Evolutionary conservation across 2,113 vertebrate species (phyloP), one percentile per base, ranked within the genome.

Genomic region (Onychostoma macrolepis): DNA sequence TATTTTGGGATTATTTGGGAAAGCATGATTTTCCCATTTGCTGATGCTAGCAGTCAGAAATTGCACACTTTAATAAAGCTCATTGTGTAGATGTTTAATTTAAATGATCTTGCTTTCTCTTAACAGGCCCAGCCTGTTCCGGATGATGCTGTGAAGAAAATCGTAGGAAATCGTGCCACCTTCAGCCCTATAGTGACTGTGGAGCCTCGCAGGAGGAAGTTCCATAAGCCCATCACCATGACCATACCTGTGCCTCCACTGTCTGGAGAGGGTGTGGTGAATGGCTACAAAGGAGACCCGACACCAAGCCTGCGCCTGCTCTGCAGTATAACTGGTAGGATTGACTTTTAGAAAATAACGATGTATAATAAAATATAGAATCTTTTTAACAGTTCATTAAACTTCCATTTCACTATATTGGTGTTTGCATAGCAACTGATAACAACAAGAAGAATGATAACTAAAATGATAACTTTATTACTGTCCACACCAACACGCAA

Each of bases 141-240:
- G 1, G 97, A 99, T n/a, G 98, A 99, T 45, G 95, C 94, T 13
- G 97, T 99, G 75, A 99, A 98, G 95, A 99, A 97, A 89, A 95
- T 98, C 88, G 94, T 99, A 76, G 98, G 98, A 82, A 98, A 98
- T 92, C 96, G 97, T 93, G 98, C 98, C 65, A 98, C 97, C 0
- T 99, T 99, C 91, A 99, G 98, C 90, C 98, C 98, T 56, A 99
- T 99, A 72, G 98, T 99, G 87, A 99, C 98, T 0, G 98, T 99
- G 94, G 98, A 99, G 92, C 98, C 98, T 36, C 95, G 98, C 56
- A 96, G 98, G 83, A 96, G 98, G 89, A 99, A 99, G 94, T 99
- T 99, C 91, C 98, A 99, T 93, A 99, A 99, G 83, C 98, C 98
- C 2, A 99, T 99, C 94, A 99, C 98, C 21, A 99, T 99, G 98